Evolutionary conservation across 1,140 invertebrate species (phyloP), one percentile per base, ranked within the genome.

Genomic region (Drosophila baimaii): DNA sequence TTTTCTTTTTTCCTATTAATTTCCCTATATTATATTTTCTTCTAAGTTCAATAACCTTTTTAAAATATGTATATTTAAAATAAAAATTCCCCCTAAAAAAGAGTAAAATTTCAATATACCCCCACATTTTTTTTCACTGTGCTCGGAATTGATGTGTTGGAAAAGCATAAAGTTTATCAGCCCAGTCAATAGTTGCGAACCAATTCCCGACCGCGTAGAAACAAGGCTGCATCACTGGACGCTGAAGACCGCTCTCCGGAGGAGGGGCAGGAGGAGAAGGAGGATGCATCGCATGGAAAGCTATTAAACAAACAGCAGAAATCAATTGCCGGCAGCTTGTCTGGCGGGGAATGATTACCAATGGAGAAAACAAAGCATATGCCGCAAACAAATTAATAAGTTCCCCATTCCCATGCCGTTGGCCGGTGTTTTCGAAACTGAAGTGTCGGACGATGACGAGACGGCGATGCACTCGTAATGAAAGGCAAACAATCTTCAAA

Each of bases 401-500:
- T 56, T 56, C 35, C 27, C 35, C 58, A 69, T 69, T 66, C 55
- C 63, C 27, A 46, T 25, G 44, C 25, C 19, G 35, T 6, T 47
- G 43, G 19, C 21, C 46, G 41, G 7, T 39, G 47, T 31, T 58
- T 21, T 35, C 47, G 55, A 12, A 62, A 58, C 39, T 25, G 12
- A 63, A 63, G 23, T 54, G 39, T n/a, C 39, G 33, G 31, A 15
- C 51, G 44, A 21, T 31, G 47, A 43, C 78, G 83, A 81, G 72
- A 54, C 70, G 65, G 76, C 68, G 84, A 44, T 86, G 79, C 81
- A 78, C 77, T 89, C 80, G 88, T 84, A 88, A 88, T 88, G 84
- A 88, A 88, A 89, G 65, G 73, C 88, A 88, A 88, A 89, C 84
- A 88, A 89, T 80, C 84, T 88, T 88, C 84, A 88, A 88, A 83